Percentiles rank a stretch among this genome's conserved stretches.
These are phyloP conservation scores for Polydrusus tereticollis DNA, from an alignment of 2,888 invertebrate genomes.

Conservation along the genomic window DNA sequence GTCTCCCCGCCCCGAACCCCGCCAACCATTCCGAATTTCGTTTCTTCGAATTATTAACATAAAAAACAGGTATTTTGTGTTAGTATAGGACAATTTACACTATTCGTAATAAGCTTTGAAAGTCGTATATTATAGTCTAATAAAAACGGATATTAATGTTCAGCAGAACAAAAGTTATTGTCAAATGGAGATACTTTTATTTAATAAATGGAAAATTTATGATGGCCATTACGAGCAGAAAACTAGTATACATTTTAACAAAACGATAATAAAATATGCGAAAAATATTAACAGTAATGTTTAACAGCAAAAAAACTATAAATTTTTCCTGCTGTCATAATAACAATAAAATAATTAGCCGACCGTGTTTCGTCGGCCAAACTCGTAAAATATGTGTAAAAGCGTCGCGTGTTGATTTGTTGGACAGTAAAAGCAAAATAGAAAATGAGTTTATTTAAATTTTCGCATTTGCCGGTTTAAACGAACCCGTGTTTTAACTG, in stretches of 20 bases:
- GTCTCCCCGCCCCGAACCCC: too few relatives aligned
- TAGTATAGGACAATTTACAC: too few relatives aligned
- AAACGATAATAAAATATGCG: not conserved
- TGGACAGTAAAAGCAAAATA: conserved; percentile 43
- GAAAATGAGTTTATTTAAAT: conserved; percentile 49
- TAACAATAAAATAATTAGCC: conserved; percentile 36
- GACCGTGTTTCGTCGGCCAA: conserved; percentile 18
- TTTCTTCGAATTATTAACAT: too few relatives aligned
- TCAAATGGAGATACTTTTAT: too few relatives aligned
- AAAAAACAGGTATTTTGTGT: too few relatives aligned
- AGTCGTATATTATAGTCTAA: too few relatives aligned
- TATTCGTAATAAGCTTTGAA: too few relatives aligned
- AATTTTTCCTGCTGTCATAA: conserved; percentile 21
- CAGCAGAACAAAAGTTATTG: too few relatives aligned
- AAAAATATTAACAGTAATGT: conserved; percentile 10
- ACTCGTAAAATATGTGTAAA: conserved; percentile 34
- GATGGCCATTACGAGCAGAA: too few relatives aligned
- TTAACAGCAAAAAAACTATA: conserved; percentile 5
- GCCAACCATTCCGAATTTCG: too few relatives aligned
- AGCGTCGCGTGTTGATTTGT: conserved; percentile 42
- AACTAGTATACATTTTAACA: not conserved
- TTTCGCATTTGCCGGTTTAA: conserved; percentile 38
- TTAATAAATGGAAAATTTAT: too few relatives aligned
- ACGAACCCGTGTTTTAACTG: conserved; percentile 37
- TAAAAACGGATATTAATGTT: too few relatives aligned